phyloP scores from a whole-genome alignment of 2,888 invertebrate genomes.

The Bugula neritina region DNA sequence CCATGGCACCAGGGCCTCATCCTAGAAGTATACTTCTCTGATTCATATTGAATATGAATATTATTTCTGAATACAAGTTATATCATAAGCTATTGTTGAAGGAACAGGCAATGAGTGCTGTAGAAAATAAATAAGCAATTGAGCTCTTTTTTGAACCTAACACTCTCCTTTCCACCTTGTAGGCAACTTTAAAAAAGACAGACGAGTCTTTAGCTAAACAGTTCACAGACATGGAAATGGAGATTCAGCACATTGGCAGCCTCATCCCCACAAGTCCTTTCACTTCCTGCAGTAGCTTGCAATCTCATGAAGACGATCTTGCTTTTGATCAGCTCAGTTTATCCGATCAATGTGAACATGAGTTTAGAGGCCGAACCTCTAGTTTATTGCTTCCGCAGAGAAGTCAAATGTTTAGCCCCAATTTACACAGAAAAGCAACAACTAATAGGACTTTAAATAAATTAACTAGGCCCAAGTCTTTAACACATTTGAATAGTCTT shows the following conservation, averaged over 20 bases:
- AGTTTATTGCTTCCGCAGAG: slow-evolving; percentile 15
- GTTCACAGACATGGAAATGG: not conserved
- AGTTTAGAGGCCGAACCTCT: slow-evolving; percentile 11
- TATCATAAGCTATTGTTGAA: no score
- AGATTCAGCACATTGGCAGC: not conserved
- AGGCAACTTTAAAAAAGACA: not conserved
- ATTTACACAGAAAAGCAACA: slow-evolving; percentile 9
- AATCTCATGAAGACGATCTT: not conserved
- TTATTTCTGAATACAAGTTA: no score
- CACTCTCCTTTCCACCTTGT: not conserved
- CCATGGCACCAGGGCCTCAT: no score
- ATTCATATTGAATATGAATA: no score
- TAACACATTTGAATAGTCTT: slow-evolving; percentile 17
- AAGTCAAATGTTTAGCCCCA: not conserved
- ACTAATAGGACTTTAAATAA: slow-evolving; percentile 11
- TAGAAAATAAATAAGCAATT: no score
- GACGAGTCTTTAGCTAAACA: slow-evolving; percentile 4
- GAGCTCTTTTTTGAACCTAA: not conserved
- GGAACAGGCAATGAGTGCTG: no score
- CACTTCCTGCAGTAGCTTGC: not conserved
- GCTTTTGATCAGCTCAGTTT: not conserved
- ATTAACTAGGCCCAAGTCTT: slow-evolving; percentile 9
- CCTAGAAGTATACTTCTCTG: no score
- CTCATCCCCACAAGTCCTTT: not conserved
- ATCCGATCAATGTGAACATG: not conserved